Evolutionary conservation across 2,113 vertebrate species (phyloP).

Genomic region (Haliaeetus leucogaster): DNA sequence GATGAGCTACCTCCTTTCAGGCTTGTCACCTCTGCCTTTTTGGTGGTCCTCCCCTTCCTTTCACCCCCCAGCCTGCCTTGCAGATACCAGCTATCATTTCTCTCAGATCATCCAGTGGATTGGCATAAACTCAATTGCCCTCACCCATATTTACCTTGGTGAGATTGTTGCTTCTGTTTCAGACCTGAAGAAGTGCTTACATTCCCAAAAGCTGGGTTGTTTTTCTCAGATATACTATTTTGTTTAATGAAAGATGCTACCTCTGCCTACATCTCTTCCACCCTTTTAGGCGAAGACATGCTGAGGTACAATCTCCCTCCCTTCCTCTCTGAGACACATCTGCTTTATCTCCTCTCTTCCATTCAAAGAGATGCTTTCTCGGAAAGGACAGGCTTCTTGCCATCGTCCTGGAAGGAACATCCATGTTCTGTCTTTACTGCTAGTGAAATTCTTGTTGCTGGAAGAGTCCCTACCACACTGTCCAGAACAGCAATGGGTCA

Average conservation of each 20-base stretch:
- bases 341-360: neutral
- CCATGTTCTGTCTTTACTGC: neutral
- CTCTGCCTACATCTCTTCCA: neutral
- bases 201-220: neutral
- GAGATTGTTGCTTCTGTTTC: neutral
- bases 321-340: neutral
- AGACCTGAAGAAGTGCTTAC: neutral
- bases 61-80: neutral
- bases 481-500: neutral
- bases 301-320: neutral
- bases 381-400: neutral
- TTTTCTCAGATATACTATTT: neutral
- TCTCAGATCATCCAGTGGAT: fast-evolving
- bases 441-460: neutral
- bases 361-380: neutral
- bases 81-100: neutral
- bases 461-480: neutral
- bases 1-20: neutral
- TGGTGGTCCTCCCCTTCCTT: neutral
- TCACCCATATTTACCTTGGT: neutral
- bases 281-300: neutral
- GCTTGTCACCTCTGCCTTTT: neutral
- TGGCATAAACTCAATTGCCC: neutral
- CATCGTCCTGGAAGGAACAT: neutral
- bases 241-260: neutral